phyloP scores from a whole-genome alignment of 2,888 invertebrate species.

The Crocallis elinguaria region DNA sequence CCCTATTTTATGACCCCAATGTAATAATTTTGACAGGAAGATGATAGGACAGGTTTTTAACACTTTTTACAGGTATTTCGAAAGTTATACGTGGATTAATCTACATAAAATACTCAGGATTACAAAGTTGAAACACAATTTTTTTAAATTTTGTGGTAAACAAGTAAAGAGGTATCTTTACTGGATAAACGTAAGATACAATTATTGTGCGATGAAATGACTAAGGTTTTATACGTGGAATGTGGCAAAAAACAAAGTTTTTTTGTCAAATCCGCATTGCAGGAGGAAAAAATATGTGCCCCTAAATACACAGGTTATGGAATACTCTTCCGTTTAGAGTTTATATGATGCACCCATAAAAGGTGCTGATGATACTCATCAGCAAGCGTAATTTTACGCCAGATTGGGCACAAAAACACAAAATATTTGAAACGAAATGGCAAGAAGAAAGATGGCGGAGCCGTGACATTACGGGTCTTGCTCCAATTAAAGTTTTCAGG shows the following conservation, averaged over 20 bases:
- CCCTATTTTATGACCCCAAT: background rate
- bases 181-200: background rate
- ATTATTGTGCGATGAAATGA: conserved; percentile 7
- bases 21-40: background rate
- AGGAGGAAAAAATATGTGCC: conserved; percentile 40
- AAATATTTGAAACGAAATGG: conserved; percentile 57
- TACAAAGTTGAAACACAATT: background rate
- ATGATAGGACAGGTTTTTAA: background rate
- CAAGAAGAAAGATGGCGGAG: conserved; percentile 78
- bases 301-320: background rate
- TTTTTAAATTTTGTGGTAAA: background rate
- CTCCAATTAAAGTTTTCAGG: conserved; percentile 63
- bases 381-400: conserved; percentile 25
- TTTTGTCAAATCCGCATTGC: conserved; percentile 61
- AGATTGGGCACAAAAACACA: conserved; percentile 53
- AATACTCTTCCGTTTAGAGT: background rate
- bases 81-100: background rate
- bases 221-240: conserved; percentile 13
- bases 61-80: background rate
- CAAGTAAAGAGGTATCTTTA: background rate
- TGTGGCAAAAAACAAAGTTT: conserved; percentile 10
- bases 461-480: conserved; percentile 74
- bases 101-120: no score
- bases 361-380: background rate
- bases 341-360: background rate